These are phyloP conservation scores for Pogoniulus pusillus DNA, from an alignment of 2,797 vertebrate species.

Conservation along the genomic window DNA sequence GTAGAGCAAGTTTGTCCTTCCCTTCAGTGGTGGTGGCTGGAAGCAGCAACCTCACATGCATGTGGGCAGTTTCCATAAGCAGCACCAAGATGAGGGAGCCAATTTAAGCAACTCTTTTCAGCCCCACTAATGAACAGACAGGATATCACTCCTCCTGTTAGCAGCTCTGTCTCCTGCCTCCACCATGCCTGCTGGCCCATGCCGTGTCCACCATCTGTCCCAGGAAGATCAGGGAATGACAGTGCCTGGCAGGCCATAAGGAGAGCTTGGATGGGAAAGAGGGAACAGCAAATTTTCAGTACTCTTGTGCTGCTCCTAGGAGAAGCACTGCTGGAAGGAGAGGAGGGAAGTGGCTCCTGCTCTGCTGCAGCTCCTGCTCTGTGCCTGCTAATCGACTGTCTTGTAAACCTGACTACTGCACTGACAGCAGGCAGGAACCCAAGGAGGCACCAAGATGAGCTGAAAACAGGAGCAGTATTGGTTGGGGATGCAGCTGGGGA, in stretches of 20 bases:
- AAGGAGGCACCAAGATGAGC: background rate
- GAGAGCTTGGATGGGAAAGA: background rate
- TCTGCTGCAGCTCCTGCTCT: background rate
- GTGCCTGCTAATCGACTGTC: background rate
- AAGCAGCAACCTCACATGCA: background rate
- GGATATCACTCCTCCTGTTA: background rate
- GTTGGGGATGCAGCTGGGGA: background rate
- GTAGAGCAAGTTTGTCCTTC: background rate
- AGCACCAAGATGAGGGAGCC: background rate
- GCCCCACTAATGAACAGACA: background rate
- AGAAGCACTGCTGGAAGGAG: background rate
- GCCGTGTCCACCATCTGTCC: background rate
- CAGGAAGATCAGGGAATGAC: background rate
- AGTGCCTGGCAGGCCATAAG: background rate
- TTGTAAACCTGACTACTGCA: background rate
- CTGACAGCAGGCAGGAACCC: background rate
- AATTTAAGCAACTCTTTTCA: background rate
- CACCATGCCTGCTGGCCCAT: background rate
- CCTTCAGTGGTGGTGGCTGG: background rate
- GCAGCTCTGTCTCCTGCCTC: background rate
- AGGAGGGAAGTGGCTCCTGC: background rate
- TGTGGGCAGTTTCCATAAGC: background rate
- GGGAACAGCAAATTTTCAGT: background rate
- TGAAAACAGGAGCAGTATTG: rapidly evolving
- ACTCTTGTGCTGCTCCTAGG: background rate